Conservation (phyloP, 2,888 invertebrate genomes). For the Euproctis similis region DNA sequence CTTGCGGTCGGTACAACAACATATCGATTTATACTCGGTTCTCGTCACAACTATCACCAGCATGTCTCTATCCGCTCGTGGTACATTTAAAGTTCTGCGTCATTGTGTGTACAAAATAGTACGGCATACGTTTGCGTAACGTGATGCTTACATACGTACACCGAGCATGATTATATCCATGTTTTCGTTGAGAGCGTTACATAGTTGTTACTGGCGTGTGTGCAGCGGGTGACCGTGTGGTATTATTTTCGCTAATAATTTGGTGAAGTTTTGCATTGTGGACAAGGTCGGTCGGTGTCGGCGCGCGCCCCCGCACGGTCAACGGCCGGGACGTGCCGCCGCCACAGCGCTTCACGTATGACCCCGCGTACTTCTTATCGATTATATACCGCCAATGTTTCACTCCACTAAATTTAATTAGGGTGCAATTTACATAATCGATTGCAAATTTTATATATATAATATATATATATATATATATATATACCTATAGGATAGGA, state of each 20-base stretch:
- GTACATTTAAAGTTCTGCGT: slow-evolving; percentile 24
- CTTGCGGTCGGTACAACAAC: slow-evolving; percentile 70
- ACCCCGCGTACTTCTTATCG: slow-evolving; percentile 59
- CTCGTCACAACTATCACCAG: too few species aligned
- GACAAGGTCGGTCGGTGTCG: slow-evolving; percentile 55
- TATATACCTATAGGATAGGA: too few species aligned
- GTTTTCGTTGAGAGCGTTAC: slow-evolving; percentile 13
- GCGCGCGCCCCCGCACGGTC: slow-evolving; percentile 61
- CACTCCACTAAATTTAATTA: slow-evolving; percentile 43
- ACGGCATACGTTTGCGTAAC: slow-evolving; percentile 24
- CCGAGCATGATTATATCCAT: slow-evolving; percentile 17
- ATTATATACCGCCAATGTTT: slow-evolving; percentile 56
- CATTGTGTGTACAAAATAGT: slow-evolving; percentile 16
- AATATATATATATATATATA: too few species aligned
- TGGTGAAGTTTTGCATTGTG: slow-evolving; percentile 32
- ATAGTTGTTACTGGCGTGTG: slow-evolving; percentile 5
- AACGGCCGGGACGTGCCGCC: slow-evolving; percentile 56
- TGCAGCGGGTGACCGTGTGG: slow-evolving; percentile 12
- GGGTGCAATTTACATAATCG: slow-evolving; percentile 28
- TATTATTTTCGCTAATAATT: slow-evolving; percentile 21
- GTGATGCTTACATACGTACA: slow-evolving; percentile 11
- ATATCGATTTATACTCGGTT: too few species aligned
- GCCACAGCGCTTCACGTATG: slow-evolving; percentile 47
- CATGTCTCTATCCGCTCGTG: slow-evolving; percentile 10
- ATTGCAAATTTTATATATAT: too few species aligned